Evolutionary conservation across 1,140 invertebrate genomes (phyloP), one percentile per base, ranked within the genome.

Genomic region (Apis laboriosa): DNA sequence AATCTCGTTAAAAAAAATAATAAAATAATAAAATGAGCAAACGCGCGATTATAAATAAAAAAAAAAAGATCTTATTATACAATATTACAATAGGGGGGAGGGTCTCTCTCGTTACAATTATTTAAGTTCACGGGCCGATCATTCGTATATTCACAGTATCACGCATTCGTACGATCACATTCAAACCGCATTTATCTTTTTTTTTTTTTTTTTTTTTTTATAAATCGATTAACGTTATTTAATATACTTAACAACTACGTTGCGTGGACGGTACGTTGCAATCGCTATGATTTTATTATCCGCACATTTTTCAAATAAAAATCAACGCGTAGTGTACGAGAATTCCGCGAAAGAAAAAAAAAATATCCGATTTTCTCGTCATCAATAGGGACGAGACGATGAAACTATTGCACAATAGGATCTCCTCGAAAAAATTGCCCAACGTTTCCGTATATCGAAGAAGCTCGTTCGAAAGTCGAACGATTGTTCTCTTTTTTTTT

Each of bases 41-140:
- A 88, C 85, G 74, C 84, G 83, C 83, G 83, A 66, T 61, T 86
- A 90, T 90, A 90, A 90, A 90, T 90, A 90, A 82, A 80, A 84
- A 68, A 90, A 82, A 80, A 84, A 68, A 43, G 63, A 70, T 84
- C 88, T 86, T 91, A 91, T 90, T 77, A 64, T 90, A 90, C 89
- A 91, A 84, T 84, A 71, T 85, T 73, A 72, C 51, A 34, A 34
- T 34, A 43, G 34, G 34, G 34, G 34, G 34, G 66, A 21, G 71
- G 24, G 55, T 80, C 66, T 60, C 84, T 88, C 85, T 87, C 84
- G 17, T 74, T 70, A 79, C 43, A 85, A 71, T 76, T 77, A 80
- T 83, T 43, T 58, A 89, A 74, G 51, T 71, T 78, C 67, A 72
- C 76, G 67, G 84, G 77, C 67, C 61, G 55, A 64, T 49, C 15